Base-by-base conservation (phyloP, 2,113 vertebrate species). In the Rhinichthys klamathensis region DNA sequence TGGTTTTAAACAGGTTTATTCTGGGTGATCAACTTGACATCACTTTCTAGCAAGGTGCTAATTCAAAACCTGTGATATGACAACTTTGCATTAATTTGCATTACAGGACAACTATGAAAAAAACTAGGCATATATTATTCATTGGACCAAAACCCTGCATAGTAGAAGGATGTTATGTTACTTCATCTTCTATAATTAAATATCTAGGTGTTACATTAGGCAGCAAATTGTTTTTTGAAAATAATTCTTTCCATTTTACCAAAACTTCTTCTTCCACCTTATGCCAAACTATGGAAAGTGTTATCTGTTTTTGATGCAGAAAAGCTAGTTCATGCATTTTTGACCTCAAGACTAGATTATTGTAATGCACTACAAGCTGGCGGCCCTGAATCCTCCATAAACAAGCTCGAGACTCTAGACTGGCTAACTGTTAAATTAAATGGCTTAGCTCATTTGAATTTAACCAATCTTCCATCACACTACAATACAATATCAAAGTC, bases 1-100 rank as follows among this genome's bases (percentile, higher is more conserved):
- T 51, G 61, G 11, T 70, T 18, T 76, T 27, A 84, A 6, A 69
- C n/a, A 46, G 7, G 9, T 46, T 67, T 49, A 80, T 67, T 80
- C 61, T 51, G 27, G 18, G 18, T 63, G n/a, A 21, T 16, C 35
- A 5, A 16, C 35, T 35, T 13, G 18, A 15, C 2, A 4, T 56
- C 73, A 35, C 49, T 76, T 32, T 77, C 18, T 58, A 35, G 30
- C 32, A 35, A 58, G 11, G 30, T 38, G 51, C 21, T 78, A 78
- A 56, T 23, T 77, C 13, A 56, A 78, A 58, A 78, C 30, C 2
- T 35, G 30, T 35, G 18, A 78, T 58, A 23, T 78, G 1, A 23
- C 10, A 58, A 58, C 51, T 58, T 32, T 54, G 27, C 49, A 56
- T 56, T 56, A 0, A 77, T 77, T 21, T 77, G 21, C 51, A 54